These are phyloP conservation scores for Tetragnatha montana DNA, from an alignment of 2,888 invertebrate genomes.

Conservation along the genomic window DNA sequence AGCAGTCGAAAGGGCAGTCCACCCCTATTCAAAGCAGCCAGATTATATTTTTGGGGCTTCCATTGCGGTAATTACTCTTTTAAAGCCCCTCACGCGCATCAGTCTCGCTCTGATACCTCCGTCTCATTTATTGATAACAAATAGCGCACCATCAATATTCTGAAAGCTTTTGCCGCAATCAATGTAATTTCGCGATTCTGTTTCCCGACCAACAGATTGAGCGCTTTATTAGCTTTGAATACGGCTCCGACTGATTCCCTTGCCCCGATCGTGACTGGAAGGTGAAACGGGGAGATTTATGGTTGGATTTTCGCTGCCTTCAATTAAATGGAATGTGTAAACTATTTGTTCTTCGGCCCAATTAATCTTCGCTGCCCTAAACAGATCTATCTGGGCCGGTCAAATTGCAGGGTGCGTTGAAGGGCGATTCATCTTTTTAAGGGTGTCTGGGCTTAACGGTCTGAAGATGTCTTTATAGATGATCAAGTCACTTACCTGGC, in stretches of 20 bases:
- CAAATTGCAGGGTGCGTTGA: slow-evolving; percentile 48
- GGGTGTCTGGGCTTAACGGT: background rate
- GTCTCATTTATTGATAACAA: slow-evolving; percentile 70
- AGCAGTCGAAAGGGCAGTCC: too few species aligned
- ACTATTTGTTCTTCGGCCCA: slow-evolving; percentile 11
- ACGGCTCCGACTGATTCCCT: slow-evolving; percentile 35
- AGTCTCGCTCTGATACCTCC: background rate
- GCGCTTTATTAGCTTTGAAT: slow-evolving; percentile 65
- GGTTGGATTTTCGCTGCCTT: slow-evolving; percentile 26
- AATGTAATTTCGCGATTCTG: slow-evolving; percentile 55
- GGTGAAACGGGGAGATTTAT: slow-evolving; percentile 2
- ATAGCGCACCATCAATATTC: slow-evolving; percentile 66
- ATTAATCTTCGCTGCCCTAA: slow-evolving; percentile 46
- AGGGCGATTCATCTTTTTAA: slow-evolving; percentile 57
- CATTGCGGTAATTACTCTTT: slow-evolving; percentile 33
- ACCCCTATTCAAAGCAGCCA: too few species aligned
- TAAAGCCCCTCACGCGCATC: too few species aligned
- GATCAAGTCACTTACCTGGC: background rate
- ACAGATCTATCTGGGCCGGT: slow-evolving; percentile 34
- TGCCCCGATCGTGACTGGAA: slow-evolving; percentile 43
- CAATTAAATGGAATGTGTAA: slow-evolving; percentile 59
- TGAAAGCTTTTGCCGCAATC: slow-evolving; percentile 54
- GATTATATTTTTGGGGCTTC: background rate
- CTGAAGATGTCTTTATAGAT: background rate
- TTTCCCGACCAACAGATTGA: slow-evolving; percentile 41